Evolutionary conservation across 2,888 invertebrate genomes (phyloP).

Genomic region (Gastrophysa polygoni): DNA sequence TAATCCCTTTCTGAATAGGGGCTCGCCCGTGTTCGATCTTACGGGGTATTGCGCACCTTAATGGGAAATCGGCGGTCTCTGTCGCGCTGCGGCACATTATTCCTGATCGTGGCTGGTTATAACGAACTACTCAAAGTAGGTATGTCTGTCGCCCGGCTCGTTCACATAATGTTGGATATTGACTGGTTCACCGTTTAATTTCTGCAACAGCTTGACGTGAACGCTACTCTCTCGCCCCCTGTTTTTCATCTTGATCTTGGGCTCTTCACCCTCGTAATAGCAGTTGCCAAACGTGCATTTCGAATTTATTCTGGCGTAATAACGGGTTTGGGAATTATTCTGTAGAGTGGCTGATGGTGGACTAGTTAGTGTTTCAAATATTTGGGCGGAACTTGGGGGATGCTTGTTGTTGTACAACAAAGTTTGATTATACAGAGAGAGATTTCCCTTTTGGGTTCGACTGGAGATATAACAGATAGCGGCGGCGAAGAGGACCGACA

Average conservation of each 20-base stretch:
- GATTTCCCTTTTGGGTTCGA: background rate
- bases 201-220: constrained; percentile 16
- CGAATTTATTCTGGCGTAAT: background rate
- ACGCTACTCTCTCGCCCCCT: constrained; percentile 8
- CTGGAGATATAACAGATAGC: no score
- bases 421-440: no score
- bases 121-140: no score
- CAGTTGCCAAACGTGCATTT: background rate
- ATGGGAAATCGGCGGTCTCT: background rate
- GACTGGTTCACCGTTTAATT: constrained; percentile 17
- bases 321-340: background rate
- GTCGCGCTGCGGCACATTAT: constrained; percentile 1
- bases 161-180: constrained; percentile 13
- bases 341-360: no score
- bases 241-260: constrained; percentile 1
- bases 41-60: constrained; percentile 3
- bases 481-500: background rate
- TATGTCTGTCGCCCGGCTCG: constrained; percentile 9
- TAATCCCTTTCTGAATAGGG: constrained; percentile 9
- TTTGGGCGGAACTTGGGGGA: no score
- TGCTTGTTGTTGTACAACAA: no score
- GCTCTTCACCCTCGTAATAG: background rate
- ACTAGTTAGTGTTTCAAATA: no score
- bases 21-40: background rate
- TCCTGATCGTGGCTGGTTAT: no score